Evolutionary conservation across 2,113 vertebrate species (phyloP), one percentile per base, ranked within the genome.

Genomic region (Tenrec ecaudatus): DNA sequence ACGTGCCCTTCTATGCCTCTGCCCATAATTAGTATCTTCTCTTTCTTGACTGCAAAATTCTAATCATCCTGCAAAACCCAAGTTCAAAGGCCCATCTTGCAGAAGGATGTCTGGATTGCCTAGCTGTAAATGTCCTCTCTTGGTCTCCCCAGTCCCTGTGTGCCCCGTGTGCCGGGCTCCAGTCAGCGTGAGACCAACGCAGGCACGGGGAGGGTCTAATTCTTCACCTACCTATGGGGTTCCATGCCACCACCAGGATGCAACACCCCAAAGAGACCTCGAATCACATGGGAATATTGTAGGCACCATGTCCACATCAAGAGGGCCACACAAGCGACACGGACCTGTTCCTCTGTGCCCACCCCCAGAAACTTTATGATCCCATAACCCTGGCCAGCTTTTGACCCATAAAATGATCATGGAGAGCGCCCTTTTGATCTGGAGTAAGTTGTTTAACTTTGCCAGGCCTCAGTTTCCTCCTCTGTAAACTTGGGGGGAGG

Each of bases 1-100:
- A 47, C 23, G 1, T 8, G 22, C 17, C 66, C 8, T 86, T 81
- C 71, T 8, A 57, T 16, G 43, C 38, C 22, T 90, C 78, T 58
- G 40, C 33, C 53, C 31, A 53, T 83, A 87, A 31, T 78, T 23
- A 75, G 85, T 33, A 25, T 76, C 62, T 77, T 91, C n/a, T 89
- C n/a, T 88, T 57, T 77, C 71, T 71, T n/a, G 4, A 77, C 15
- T 57, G 20, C 22, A 91, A 92, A 93, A 93, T 17, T 64, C 69
- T 38, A 89, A 60, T 57, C 38, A 81, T 40, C n/a, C 38, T 84
- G 19, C 77, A 76, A 89, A 33, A 86, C 73, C 27, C 43, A 57
- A n/a, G 71, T 95, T 33, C 77, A 85, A 79, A 78, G 17, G 25
- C 10, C 31, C 25, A 53, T 57, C 64, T 90, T 36, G 15, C 33